Base-by-base conservation (phyloP, 2,797 vertebrate genomes). In the Tapirus indicus region DNA sequence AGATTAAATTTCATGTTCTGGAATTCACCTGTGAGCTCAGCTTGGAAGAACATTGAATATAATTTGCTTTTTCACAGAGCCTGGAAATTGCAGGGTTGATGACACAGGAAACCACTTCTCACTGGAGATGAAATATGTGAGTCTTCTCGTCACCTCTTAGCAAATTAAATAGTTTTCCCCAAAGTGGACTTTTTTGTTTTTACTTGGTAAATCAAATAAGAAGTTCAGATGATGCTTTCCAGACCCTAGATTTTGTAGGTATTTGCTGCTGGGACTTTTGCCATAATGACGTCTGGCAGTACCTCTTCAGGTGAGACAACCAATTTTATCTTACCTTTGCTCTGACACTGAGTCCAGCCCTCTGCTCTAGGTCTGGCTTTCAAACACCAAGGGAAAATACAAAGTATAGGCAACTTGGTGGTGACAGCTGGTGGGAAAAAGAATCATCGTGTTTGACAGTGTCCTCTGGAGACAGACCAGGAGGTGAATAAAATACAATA, bases 351-450 rank as follows among this genome's bases (percentile, higher is more conserved):
- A 89, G 27, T 72, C 29, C n/a, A 68, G 94, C 96, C 93, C 84
- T 80, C 95, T 94, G 95, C 29, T 94, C 32, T 13, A 0, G 21
- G 72, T 88, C 92, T 90, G 79, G 85, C 88, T 75, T 78, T 92
- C 86, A 83, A 35, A n/a, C 23, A 90, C n/a, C 66, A 56, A 90
- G 87, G 79, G 77, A 54, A 87, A 85, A 60, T 23, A 41, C 29
- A 56, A 79, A 60, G 29, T 69, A n/a, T 35, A 91, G 64, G 21
- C 64, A 44, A 29, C 44, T 41, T 44, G 78, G 32, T 74, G 52
- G 60, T 72, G 91, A 95, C 89, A 94, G 93, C 95, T 62, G 89
- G 79, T 68, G 84, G 84, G 75, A 58, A 79, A 60, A 92, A 85
- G 69, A 52, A 56, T 58, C 14, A 32, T 84, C 20, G 7, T 32